Conservation (phyloP, 2,113 vertebrate genomes). For the Asarcornis scutulata region DNA sequence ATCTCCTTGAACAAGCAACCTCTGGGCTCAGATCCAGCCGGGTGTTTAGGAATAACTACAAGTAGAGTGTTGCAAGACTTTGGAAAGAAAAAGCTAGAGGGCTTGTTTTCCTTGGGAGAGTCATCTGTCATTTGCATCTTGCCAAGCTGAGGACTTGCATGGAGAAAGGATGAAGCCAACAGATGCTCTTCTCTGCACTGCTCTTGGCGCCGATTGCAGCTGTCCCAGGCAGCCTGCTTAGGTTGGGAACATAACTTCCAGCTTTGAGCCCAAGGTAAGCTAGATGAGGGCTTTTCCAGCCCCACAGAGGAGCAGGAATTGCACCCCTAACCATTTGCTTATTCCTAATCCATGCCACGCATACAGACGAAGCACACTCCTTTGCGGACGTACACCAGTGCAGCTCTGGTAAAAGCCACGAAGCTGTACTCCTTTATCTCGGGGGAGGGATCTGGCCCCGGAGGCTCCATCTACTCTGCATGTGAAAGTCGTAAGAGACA, state of each 20-base stretch:
- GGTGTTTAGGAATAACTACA: background rate
- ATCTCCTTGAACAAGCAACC: background rate
- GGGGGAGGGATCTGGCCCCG: background rate
- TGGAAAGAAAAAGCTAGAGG: background rate
- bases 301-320: background rate
- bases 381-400: background rate
- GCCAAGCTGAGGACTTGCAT: background rate
- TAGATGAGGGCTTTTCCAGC: background rate
- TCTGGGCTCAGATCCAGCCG: too few relatives aligned
- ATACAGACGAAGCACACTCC: background rate
- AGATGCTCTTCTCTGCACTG: background rate
- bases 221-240: background rate
- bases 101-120: background rate
- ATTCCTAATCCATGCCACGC: background rate
- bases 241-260: background rate
- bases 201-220: background rate
- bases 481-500: background rate
- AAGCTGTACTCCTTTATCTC: background rate
- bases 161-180: background rate
- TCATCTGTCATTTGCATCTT: background rate
- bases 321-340: background rate
- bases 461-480: background rate
- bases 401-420: background rate
- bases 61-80: background rate
- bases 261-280: background rate